Base-by-base conservation (phyloP, 2,113 vertebrate species). In the Reinhardtius hippoglossoides region DNA sequence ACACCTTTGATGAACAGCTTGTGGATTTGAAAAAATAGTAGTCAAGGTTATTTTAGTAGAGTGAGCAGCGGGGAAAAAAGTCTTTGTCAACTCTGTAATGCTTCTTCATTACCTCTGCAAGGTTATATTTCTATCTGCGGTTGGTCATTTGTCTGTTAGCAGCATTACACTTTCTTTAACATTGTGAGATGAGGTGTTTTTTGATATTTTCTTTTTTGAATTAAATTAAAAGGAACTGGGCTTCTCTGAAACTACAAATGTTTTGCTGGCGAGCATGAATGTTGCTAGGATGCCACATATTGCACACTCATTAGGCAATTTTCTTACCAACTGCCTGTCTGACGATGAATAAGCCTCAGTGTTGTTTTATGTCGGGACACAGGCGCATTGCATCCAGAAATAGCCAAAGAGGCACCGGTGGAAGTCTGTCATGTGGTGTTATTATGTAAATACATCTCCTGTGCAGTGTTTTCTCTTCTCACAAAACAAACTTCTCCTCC, bases 371-470 rank as follows among this genome's bases (percentile, higher is more conserved):
- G 77, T 77, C 79, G 40, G 58, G 64, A 65, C 77, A 75, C 66
- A 59, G 66, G 69, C n/a, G 7, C 65, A 42, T 31, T 58, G 72
- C 44, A 70, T 88, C 87, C 76, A 83, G 60, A 88, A 88, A 88
- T 89, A 89, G 84, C 76, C 73, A 35, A 77, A 78, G 80, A 76
- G 52, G 62, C 57, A 54, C 73, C 68, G 68, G 72, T 76, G 76
- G 58, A 83, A 15, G 71, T 78, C 74, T 82, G 75, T 85, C 82
- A 80, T 87, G 31, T 7, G 84, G 64, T 63, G 71, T 40, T 80
- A 74, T 83, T 80, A 91, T 88, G 78, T 80, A 87, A 88, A 91
- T 81, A 48, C 46, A 35, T 74, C 67, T 89, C 40, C 61, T 35
- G 76, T 60, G 78, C 78, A 61, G 60, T 42, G 63, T 80, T 67